phyloP scores from a whole-genome alignment of 2,113 vertebrate species.

The Oxyruncus cristatus region DNA sequence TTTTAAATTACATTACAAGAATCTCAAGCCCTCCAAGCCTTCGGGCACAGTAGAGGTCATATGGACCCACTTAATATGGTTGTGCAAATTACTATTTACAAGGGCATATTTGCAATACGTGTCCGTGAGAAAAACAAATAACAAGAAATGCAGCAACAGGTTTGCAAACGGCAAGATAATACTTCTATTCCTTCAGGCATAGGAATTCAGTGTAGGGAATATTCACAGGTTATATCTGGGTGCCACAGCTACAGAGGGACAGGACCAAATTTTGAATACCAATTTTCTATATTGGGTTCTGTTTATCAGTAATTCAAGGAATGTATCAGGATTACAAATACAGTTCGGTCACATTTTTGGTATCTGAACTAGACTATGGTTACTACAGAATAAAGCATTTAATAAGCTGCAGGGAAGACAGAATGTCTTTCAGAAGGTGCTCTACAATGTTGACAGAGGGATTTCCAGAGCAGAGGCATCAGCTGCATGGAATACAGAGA shows the following conservation, averaged over 20 bases:
- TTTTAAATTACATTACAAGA: background rate
- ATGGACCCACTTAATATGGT: background rate
- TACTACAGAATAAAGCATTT: background rate
- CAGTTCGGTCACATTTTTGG: background rate
- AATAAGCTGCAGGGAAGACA: background rate
- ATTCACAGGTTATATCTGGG: background rate
- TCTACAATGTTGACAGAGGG: background rate
- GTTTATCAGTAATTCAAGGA: background rate
- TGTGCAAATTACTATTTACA: background rate
- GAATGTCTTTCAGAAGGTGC: background rate
- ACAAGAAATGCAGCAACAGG: background rate
- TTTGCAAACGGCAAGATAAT: background rate
- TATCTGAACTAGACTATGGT: background rate
- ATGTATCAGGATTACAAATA: background rate
- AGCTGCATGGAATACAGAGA: background rate
- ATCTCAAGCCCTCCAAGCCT: background rate
- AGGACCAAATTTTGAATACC: background rate
- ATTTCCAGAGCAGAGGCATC: background rate
- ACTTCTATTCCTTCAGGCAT: background rate
- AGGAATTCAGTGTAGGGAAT: background rate
- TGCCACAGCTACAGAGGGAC: background rate
- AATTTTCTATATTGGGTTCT: background rate
- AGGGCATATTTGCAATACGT: background rate
- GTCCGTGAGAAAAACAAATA: background rate
- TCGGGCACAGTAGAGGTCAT: background rate